Evolutionary conservation across 2,888 invertebrate genomes (phyloP), one percentile per base, ranked within the genome.

Genomic region (Oscheius myriophilus): DNA sequence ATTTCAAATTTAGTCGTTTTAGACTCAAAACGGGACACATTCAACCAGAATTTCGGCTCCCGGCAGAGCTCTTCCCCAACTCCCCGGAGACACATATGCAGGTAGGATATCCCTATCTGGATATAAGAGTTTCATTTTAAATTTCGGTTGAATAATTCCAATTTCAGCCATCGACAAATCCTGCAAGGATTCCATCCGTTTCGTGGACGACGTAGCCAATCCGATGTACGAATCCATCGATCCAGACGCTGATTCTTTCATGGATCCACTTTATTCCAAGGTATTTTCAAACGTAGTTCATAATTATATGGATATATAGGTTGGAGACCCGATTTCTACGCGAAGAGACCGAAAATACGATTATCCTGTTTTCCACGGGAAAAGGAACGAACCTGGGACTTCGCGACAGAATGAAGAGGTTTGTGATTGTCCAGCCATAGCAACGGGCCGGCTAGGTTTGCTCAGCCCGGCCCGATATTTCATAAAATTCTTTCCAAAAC

Each of bases 171-270:
- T 78, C 49, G 75, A 78, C 67, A 78, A 78, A 69, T 69, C 66
- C 61, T 71, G 70, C 45, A 51, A 61, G 16, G 71, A 73, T 43
- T 75, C 76, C 41, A 75, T 75, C 45, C 70, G 71, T 58, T 78
- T 74, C 54, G 75, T 65, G 49, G 82, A 82, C 70, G 82, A 82
- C 49, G 62, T 73, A 9, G 65, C 68, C 45, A 82, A 80, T 67
- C 81, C 81, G 25, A 79, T 78, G 55, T 83, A 83, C 68, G 83
- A 83, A 58, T 79, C 78, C 25, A 82, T 83, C 61, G 83, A 83
- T 66, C 75, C 72, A 18, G 81, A 82, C 51, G 81, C 76, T 23
- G 83, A 83, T 57, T 80, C 81, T 33, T 73, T 76, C 52, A 73
- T 79, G n/a, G 83, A 83, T 75, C 81, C 80, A 25, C 62, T 81